A percentile compares a stretch with the other conserved stretches of the same genome.
Conservation (phyloP, 2,797 vertebrate genomes). For the Stomatorhinus walkeri region DNA sequence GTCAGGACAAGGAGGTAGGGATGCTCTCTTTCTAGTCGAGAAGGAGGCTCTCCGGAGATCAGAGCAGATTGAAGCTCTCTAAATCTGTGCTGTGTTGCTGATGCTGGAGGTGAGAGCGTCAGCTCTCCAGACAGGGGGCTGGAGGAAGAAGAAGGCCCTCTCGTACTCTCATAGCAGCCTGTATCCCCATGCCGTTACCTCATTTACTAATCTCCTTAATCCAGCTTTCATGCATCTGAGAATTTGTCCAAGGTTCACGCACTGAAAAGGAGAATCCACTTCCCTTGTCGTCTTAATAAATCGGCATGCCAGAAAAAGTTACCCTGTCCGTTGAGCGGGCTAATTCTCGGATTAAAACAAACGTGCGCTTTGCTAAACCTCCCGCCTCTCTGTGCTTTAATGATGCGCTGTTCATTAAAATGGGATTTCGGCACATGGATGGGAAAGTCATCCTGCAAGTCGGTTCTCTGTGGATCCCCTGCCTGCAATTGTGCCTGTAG, state of each 20-base stretch:
- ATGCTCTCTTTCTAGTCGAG: background rate
- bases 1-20: background rate
- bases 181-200: background rate
- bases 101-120: background rate
- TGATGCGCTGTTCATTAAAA: constrained; percentile 76
- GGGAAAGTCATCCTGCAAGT: constrained; percentile 66
- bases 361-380: background rate
- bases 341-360: background rate
- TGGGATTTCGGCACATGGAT: constrained; percentile 71
- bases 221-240: constrained; percentile 9
- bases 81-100: background rate
- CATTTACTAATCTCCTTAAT: background rate
- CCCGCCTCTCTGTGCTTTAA: constrained; percentile 31
- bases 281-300: constrained; percentile 6
- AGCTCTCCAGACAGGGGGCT: background rate
- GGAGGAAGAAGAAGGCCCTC: background rate
- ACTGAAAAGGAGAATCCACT: background rate
- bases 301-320: background rate
- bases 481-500: constrained; percentile 73
- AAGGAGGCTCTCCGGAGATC: background rate
- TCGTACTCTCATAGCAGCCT: background rate
- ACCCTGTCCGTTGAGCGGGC: background rate
- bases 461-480: constrained; percentile 60
- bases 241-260: background rate
- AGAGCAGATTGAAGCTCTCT: background rate